Percentiles rank a stretch among this genome's conserved stretches.
phyloP scores from a whole-genome alignment of 2,113 vertebrate species.

The Neofelis nebulosa region DNA sequence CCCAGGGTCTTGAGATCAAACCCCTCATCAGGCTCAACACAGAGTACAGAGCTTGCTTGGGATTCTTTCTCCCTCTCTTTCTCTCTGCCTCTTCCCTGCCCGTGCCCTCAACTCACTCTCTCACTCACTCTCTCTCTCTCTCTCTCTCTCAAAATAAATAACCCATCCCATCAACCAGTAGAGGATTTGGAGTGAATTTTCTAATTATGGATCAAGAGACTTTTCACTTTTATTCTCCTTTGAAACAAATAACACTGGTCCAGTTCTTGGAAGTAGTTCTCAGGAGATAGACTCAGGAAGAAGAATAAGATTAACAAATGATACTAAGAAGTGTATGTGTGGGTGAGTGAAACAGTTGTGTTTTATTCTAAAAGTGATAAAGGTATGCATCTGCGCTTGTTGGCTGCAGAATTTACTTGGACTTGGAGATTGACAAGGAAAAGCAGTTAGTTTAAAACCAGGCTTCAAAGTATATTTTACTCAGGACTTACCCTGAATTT shows the following conservation, averaged over 20 bases:
- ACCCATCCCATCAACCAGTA: not conserved
- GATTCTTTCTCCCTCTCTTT: no score
- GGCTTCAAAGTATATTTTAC: not conserved
- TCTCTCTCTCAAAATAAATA: no score
- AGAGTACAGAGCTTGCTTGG: no score
- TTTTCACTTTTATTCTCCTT: not conserved
- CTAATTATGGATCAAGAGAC: not conserved
- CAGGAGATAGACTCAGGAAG: not conserved
- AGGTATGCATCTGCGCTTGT: not conserved
- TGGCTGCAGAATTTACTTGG: not conserved
- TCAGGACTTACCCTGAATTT: not conserved
- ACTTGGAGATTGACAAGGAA: not conserved
- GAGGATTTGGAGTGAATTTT: slow-evolving; percentile 14
- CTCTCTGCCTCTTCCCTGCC: no score
- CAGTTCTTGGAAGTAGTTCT: not conserved
- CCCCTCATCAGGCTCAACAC: no score
- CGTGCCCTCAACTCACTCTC: no score
- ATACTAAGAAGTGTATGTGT: not conserved
- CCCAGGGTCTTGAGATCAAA: no score
- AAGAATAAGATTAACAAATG: not conserved
- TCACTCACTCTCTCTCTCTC: no score
- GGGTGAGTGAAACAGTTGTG: not conserved
- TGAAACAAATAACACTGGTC: not conserved
- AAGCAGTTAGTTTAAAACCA: not conserved
- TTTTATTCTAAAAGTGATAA: not conserved